Percentiles rank a stretch among this genome's conserved stretches.
Evolutionary conservation across 2,888 invertebrate genomes (phyloP).

Genomic region (Ichneumoninae sp.): DNA sequence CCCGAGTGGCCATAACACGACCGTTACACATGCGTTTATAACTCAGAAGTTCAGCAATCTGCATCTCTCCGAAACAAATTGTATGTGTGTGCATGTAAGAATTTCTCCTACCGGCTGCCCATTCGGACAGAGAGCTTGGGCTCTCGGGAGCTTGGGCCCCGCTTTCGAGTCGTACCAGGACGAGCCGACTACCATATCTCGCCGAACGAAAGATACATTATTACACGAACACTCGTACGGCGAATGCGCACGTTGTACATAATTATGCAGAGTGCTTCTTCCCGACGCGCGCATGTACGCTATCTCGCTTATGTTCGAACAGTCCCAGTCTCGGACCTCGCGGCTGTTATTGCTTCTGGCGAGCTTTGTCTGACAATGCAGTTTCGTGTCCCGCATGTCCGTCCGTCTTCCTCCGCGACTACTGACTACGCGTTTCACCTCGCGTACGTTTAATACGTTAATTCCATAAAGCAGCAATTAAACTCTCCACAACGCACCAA

Average conservation of each 20-base stretch:
- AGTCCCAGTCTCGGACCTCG: neutral
- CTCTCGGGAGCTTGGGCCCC: neutral
- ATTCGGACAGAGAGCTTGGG: neutral
- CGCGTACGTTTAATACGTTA: too few species aligned
- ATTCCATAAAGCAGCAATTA: too few species aligned
- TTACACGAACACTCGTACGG: slow-evolving; percentile 11
- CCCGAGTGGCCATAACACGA: slow-evolving; percentile 68
- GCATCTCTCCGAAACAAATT: slow-evolving; percentile 72
- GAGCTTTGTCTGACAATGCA: slow-evolving; percentile 62
- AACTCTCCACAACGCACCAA: too few species aligned
- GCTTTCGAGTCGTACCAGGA: slow-evolving; percentile 9
- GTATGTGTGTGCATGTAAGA: slow-evolving; percentile 62
- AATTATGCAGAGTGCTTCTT: slow-evolving; percentile 52
- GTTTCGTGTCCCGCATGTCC: slow-evolving; percentile 49
- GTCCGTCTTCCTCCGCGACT: slow-evolving; percentile 19
- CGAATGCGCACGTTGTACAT: slow-evolving; percentile 39
- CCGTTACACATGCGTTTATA: slow-evolving; percentile 76
- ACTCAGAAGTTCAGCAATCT: slow-evolving; percentile 76
- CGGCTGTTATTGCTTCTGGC: slow-evolving; percentile 6
- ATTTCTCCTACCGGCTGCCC: slow-evolving; percentile 30
- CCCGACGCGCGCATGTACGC: slow-evolving; percentile 6
- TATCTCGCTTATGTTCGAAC: slow-evolving; percentile 23
- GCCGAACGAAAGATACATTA: slow-evolving; percentile 24
- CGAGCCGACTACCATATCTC: slow-evolving; percentile 8
- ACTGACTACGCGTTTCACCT: slow-evolving; percentile 31